phyloP scores from a whole-genome alignment of 2,797 vertebrate genomes.

The Pseudocheirus occidentalis region DNA sequence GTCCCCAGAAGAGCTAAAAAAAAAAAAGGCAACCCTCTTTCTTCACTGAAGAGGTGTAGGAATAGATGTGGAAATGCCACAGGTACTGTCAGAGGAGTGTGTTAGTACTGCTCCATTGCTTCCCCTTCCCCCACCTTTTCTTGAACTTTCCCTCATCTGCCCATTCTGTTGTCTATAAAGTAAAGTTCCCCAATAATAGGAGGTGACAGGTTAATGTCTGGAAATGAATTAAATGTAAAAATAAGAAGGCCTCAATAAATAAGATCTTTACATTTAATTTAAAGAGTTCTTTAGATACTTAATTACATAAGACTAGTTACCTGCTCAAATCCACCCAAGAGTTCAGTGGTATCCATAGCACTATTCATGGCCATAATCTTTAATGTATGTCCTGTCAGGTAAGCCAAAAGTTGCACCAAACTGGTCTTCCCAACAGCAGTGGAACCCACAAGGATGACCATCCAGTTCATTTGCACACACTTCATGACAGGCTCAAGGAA shows the following conservation, averaged over 20 bases:
- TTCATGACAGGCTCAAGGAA: constrained; percentile 96
- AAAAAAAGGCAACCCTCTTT: not conserved
- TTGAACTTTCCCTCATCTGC: not conserved
- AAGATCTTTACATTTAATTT: not conserved
- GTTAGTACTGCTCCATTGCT: not conserved
- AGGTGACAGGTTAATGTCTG: not conserved
- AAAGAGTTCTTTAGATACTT: not conserved
- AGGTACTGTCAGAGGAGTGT: not conserved
- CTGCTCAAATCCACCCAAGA: constrained; percentile 98
- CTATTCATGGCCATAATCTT: constrained; percentile 98
- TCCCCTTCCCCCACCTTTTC: too few relatives aligned
- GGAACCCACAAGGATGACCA: constrained; percentile 96
- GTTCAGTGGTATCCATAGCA: constrained; percentile 96
- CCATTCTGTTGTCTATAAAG: not conserved
- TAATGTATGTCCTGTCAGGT: constrained; percentile 93
- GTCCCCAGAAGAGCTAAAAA: not conserved
- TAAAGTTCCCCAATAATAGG: not conserved
- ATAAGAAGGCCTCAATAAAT: not conserved
- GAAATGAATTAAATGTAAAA: not conserved
- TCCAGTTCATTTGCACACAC: constrained; percentile 97
- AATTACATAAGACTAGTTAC: constrained; percentile 79
- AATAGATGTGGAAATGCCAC: not conserved
- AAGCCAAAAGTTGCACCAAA: constrained; percentile 92
- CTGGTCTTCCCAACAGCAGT: constrained; percentile 95
- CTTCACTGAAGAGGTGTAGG: not conserved